Evolutionary conservation across 2,888 invertebrate genomes (phyloP).

Genomic region (Villa cingulata): DNA sequence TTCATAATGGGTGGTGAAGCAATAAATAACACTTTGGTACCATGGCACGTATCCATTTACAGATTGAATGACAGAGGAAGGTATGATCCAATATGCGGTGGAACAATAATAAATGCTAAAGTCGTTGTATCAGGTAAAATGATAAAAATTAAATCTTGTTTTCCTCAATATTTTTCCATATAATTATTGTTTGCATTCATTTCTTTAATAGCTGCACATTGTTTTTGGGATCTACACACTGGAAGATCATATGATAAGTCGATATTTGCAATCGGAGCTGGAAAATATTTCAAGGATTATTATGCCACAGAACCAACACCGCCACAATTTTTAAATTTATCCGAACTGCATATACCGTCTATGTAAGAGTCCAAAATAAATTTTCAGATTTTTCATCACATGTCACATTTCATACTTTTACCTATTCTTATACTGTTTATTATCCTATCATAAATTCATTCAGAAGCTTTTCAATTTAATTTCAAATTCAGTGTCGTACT

Average conservation of each 20-base stretch:
- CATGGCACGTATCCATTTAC: constrained; percentile 26
- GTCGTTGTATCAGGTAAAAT: constrained; percentile 20
- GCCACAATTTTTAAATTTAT: constrained; percentile 13
- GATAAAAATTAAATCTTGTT: neutral
- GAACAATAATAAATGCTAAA: constrained; percentile 21
- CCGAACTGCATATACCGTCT: constrained; percentile 10
- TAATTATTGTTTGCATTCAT: neutral
- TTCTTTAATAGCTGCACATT: constrained; percentile 18
- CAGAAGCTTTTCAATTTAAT: too few species aligned
- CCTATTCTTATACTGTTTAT: neutral
- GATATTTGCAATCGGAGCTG: constrained; percentile 14
- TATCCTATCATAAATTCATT: too few species aligned
- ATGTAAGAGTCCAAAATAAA: constrained; percentile 9
- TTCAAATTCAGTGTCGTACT: too few species aligned
- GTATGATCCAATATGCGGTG: constrained; percentile 19
- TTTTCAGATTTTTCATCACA: neutral
- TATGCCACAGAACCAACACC: constrained; percentile 8
- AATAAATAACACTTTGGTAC: constrained; percentile 15
- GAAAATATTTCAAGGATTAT: constrained; percentile 13
- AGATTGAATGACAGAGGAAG: neutral
- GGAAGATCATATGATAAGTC: neutral
- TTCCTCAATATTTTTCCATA: neutral
- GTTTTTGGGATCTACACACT: constrained; percentile 16
- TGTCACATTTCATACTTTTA: neutral
- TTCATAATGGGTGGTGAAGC: constrained; percentile 10